These are phyloP conservation scores for Numida meleagris DNA, from an alignment of 2,113 vertebrate genomes.

Conservation along the genomic window DNA sequence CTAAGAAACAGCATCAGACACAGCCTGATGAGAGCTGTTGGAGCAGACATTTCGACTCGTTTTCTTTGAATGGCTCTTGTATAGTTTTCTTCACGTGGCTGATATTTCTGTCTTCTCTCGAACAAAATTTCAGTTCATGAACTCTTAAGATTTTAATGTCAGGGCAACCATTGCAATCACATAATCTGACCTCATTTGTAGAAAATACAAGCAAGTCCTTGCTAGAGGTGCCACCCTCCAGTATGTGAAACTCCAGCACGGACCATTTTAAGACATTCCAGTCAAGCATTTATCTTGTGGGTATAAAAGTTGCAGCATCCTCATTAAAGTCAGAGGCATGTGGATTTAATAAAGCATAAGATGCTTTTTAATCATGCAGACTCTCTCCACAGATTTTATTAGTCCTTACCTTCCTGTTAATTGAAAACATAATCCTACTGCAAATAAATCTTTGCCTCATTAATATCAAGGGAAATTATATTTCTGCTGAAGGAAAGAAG, in stretches of 20 bases:
- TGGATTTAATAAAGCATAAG: constrained; percentile 8
- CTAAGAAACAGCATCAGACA: not conserved
- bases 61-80: not conserved
- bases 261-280: not conserved
- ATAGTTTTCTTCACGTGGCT: not conserved
- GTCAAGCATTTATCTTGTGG: not conserved
- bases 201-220: not conserved
- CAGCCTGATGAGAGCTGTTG: not conserved
- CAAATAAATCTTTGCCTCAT: not conserved
- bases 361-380: not conserved
- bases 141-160: not conserved
- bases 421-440: not conserved
- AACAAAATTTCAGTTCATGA: not conserved
- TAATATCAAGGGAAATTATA: not conserved
- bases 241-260: not conserved
- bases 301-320: not conserved
- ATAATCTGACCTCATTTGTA: not conserved
- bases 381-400: not conserved
- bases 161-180: not conserved
- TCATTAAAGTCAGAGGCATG: not conserved
- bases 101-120: not conserved
- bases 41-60: not conserved
- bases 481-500: constrained; percentile 4
- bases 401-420: not conserved
- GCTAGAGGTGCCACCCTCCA: not conserved